Evolutionary conservation across 2,888 invertebrate genomes (phyloP).

Genomic region (Cataglyphis altisquamis): DNA sequence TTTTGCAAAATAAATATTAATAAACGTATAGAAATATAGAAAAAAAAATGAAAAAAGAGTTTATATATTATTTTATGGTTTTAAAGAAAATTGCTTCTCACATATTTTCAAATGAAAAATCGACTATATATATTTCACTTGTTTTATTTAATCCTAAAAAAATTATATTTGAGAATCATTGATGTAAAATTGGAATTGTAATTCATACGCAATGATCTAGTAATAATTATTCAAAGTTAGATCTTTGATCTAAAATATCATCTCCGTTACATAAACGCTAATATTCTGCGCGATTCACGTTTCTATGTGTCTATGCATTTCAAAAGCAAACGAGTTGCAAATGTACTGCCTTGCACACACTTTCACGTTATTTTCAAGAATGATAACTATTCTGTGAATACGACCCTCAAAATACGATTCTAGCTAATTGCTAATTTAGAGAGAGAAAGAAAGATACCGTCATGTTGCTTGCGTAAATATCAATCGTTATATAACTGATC

Average conservation of each 20-base stretch:
- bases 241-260: background rate
- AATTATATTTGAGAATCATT: background rate
- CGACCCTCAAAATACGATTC: background rate
- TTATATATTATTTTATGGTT: background rate
- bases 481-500: conserved; percentile 25
- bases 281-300: background rate
- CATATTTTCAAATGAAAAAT: background rate
- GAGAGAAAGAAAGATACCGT: background rate
- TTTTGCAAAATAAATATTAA: conserved; percentile 15
- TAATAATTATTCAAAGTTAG: background rate
- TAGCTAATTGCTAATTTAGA: background rate
- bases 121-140: background rate
- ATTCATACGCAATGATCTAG: background rate
- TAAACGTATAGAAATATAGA: background rate
- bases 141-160: background rate
- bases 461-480: conserved; percentile 34
- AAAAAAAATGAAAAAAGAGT: background rate
- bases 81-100: background rate
- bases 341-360: conserved; percentile 22
- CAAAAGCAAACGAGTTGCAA: background rate
- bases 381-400: conserved; percentile 1
- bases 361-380: conserved; percentile 14
- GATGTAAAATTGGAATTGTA: background rate
- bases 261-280: background rate
- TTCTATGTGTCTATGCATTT: conserved; percentile 9